Evolutionary conservation across 2,797 vertebrate species (phyloP), one percentile per base, ranked within the genome.

Genomic region (Coregonus suidteri): DNA sequence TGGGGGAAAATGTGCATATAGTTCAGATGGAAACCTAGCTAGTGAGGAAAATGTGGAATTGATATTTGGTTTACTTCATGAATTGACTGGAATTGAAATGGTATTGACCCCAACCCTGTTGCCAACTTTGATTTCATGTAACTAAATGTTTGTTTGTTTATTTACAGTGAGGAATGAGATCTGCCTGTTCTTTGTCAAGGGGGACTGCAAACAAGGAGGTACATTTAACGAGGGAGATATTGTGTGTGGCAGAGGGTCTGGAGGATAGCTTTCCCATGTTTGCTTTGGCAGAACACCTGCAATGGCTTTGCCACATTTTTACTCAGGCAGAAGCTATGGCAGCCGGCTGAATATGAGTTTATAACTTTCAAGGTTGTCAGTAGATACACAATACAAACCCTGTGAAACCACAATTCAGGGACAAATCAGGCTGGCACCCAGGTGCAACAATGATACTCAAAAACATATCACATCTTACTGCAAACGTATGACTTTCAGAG

Each of bases 401-500:
- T 0, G 20, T 11, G 20, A 5, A 62, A 15, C 15, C 41, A 47
- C 41, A 47, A 47, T 47, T 11, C 9, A 11, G 41, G 59, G 59
- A 7, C 53, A 59, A 18, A 3, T 25, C 6, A 11, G n/a, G 2
- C 54, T 59, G 54, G 9, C 11, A 47, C 41, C 41, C 41, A 47
- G 41, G 15, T 59, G 54, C 59, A 6, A 62, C 20, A 20, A 4
- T 7, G 6, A 20, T 20, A 62, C 59, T 62, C n/a, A 7, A 15
- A 5, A 62, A 9, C 59, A 25, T 62, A 16, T 67, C 25, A 67
- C 64, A 66, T 11, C 64, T 15, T 3, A 7, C 62, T 64, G 11
- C 14, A 34, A 66, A 25, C 4, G 3, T 66, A 6, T 30, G 20
- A 30, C 47, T 25, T 77, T 52, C 73, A 89, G 86, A 78, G 35